Base-by-base conservation (phyloP, 1,140 invertebrate genomes). In the Eupristina koningsbergeri region DNA sequence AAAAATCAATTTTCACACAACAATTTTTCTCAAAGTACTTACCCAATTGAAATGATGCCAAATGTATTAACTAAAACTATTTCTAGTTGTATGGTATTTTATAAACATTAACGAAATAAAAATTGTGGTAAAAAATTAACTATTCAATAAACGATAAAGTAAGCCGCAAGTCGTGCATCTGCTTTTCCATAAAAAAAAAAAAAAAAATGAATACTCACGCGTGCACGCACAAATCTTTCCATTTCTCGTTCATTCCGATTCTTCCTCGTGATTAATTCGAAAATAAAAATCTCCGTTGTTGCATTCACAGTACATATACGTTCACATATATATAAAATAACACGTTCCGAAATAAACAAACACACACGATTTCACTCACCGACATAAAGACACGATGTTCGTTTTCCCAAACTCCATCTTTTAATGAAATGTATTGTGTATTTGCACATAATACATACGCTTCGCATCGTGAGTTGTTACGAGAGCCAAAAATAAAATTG, bases 371-470 rank as follows among this genome's bases (percentile, higher is more conserved):
- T 81, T 75, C 80, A 82, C 80, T 41, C 71, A 22, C 53, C 13
- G 53, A 58, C 53, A 58, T 9, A 58, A 58, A 58, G 53, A 58
- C 53, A 58, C 53, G 53, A 58, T 22, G 53, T 58, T 58, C 53
- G 22, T 58, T 58, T 58, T 58, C 53, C 53, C 53, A 58, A 58
- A 50, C 45, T 80, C 29, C 41, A 22, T 26, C 22, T 64, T 17
- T 47, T 41, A 50, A 79, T 79, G 29, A 63, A 36, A 79, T 64
- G 61, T 34, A 77, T 41, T 26, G 75, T 39, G 22, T 61, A 75
- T 82, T 82, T 75, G 80, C 80, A 82, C 80, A 82, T 82, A 82
- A 82, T 82, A 31, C n/a, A n/a, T n/a, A n/a, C n/a, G 11, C 22
- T 22, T 29, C n/a, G 77, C 26, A 63, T 36, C 63, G 29, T 26